These are phyloP conservation scores for Nasua narica DNA, from an alignment of 2,797 vertebrate genomes.

Conservation along the genomic window DNA sequence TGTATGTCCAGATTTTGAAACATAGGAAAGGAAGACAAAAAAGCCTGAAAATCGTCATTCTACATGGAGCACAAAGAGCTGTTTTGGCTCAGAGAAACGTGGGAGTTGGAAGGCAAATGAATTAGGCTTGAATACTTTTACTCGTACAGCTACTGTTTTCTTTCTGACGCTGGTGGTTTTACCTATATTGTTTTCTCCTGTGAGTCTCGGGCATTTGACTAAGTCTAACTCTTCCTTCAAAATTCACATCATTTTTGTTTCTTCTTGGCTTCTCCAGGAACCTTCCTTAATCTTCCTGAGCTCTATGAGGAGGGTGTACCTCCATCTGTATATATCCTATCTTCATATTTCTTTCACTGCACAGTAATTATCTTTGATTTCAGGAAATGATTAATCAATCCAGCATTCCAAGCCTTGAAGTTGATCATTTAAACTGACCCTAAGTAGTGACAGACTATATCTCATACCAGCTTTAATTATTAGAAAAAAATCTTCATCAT, in stretches of 20 bases:
- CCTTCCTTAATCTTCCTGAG: neutral
- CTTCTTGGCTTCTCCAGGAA: neutral
- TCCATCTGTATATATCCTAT: neutral
- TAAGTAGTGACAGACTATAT: neutral
- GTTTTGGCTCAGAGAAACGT: neutral
- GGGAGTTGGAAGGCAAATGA: neutral
- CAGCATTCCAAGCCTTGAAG: neutral
- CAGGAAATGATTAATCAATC: neutral
- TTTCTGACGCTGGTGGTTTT: neutral
- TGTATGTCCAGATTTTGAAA: neutral
- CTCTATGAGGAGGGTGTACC: neutral
- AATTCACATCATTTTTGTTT: neutral
- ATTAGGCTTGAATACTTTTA: neutral
- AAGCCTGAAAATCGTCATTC: neutral
- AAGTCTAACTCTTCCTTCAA: neutral
- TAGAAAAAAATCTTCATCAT: neutral
- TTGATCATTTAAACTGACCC: neutral
- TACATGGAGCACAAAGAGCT: neutral
- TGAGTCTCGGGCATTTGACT: neutral
- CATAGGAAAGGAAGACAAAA: neutral
- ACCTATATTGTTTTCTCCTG: neutral
- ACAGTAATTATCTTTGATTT: neutral
- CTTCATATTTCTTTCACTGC: neutral
- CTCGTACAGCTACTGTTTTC: neutral
- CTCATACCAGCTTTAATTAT: neutral